These are phyloP conservation scores for Anticlea derivata DNA, from an alignment of 2,888 invertebrate genomes.

Conservation along the genomic window DNA sequence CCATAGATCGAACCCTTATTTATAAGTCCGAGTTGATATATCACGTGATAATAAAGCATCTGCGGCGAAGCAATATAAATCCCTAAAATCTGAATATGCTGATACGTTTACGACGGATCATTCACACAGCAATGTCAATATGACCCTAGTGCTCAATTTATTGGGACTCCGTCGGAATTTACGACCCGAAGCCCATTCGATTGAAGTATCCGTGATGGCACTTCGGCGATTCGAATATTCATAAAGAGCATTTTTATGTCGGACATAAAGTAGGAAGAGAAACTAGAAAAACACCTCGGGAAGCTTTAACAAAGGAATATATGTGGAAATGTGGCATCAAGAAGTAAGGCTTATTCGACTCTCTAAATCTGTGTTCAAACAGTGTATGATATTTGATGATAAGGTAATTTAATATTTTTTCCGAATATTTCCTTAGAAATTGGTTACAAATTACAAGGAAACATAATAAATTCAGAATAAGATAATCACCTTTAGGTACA, in stretches of 20 bases:
- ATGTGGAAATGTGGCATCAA: too few species aligned
- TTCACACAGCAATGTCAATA: slow-evolving; percentile 47
- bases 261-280: slow-evolving; percentile 19
- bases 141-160: slow-evolving; percentile 50
- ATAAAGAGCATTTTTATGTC: slow-evolving; percentile 25
- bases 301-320: neutral
- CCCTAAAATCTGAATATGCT: slow-evolving; percentile 34
- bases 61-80: slow-evolving; percentile 21
- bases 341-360: too few species aligned
- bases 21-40: slow-evolving; percentile 3
- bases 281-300: slow-evolving; percentile 8
- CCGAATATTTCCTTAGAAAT: too few species aligned
- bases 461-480: too few species aligned
- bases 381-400: too few species aligned
- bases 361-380: too few species aligned
- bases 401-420: too few species aligned
- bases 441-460: too few species aligned
- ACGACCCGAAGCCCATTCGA: slow-evolving; percentile 44
- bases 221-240: slow-evolving; percentile 38
- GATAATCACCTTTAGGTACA: too few species aligned
- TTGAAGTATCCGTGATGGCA: slow-evolving; percentile 42
- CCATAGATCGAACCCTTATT: neutral
- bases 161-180: slow-evolving; percentile 48
- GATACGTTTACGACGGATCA: slow-evolving; percentile 34
- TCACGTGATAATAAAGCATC: slow-evolving; percentile 23